Base-by-base conservation (phyloP, 2,888 invertebrate genomes). In the Junonia oenone region DNA sequence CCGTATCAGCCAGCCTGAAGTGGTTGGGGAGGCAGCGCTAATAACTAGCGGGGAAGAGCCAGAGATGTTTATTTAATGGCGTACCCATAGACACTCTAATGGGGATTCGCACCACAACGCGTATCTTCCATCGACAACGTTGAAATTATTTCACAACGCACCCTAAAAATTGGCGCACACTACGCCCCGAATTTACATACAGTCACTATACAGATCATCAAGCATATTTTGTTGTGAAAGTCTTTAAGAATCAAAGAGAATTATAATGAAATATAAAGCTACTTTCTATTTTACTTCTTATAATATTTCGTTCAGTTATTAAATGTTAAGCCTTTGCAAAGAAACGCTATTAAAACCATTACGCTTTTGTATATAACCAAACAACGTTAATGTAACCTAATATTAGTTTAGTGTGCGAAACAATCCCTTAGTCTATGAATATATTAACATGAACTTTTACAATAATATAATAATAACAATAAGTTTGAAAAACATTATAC, bases 11-110 rank as follows among this genome's bases (percentile, higher is more conserved):
- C 67, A 62, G 76, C 72, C 73, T 83, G 76, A 76, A 90, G 90
- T 85, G 85, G 83, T 68, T 75, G 73, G 84, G 88, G 88, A 73
- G 77, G 73, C 78, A 61, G 70, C 81, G 86, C 83, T 89, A 87
- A 87, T 89, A 89, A 89, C 88, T 83, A 84, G 83, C 80, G 76
- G 80, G 75, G 69, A 81, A 79, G 43, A 71, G 76, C 72, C 78
- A 75, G 84, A 85, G 88, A 89, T 89, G 90, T 89, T 89, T 89
- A 89, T 89, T 89, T 89, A 89, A 89, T 89, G 85, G 83, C 80
- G 76, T 75, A 75, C 83, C 81, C 76, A 85, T 85, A 86, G 83
- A 84, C 79, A 76, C 75, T 79, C 75, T 88, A 85, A 89, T 86
- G 78, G 87, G 80, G 80, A 80, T 76, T 76, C 68, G 66, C 72